These are phyloP conservation scores for Maylandia zebra DNA, from an alignment of 2,113 vertebrate genomes.

Conservation along the genomic window DNA sequence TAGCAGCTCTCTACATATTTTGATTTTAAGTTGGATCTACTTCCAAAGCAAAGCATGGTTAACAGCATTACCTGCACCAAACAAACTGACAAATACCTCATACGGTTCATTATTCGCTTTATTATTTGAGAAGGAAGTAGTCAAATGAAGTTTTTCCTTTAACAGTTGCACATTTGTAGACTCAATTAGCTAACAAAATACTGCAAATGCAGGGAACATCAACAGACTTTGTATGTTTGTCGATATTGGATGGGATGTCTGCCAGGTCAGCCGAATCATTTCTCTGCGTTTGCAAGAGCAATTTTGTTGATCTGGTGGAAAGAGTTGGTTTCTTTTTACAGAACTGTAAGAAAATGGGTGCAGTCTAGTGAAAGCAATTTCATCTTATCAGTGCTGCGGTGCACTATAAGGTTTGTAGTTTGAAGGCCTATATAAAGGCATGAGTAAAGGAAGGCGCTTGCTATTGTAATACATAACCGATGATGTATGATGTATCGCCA, in stretches of 20 bases:
- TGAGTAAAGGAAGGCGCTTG: background rate
- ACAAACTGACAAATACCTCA: background rate
- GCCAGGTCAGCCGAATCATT: background rate
- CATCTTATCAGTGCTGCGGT: background rate
- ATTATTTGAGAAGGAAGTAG: background rate
- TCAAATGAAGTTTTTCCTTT: background rate
- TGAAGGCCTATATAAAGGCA: background rate
- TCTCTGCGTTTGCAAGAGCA: background rate
- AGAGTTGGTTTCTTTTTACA: background rate
- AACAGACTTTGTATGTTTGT: background rate
- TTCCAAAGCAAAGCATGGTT: background rate
- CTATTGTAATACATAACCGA: background rate
- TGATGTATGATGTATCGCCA: background rate
- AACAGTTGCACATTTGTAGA: background rate
- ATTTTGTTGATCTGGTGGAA: background rate
- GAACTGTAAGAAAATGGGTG: background rate
- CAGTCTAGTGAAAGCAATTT: conserved; percentile 13
- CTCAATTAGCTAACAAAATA: background rate
- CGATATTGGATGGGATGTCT: background rate
- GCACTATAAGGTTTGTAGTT: background rate
- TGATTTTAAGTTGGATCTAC: background rate
- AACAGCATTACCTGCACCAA: background rate
- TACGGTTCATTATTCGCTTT: background rate
- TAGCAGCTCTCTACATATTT: background rate
- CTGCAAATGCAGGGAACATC: background rate